These are phyloP conservation scores for Seira sanloemensis DNA, from an alignment of 2,888 invertebrate genomes.

Conservation along the genomic window DNA sequence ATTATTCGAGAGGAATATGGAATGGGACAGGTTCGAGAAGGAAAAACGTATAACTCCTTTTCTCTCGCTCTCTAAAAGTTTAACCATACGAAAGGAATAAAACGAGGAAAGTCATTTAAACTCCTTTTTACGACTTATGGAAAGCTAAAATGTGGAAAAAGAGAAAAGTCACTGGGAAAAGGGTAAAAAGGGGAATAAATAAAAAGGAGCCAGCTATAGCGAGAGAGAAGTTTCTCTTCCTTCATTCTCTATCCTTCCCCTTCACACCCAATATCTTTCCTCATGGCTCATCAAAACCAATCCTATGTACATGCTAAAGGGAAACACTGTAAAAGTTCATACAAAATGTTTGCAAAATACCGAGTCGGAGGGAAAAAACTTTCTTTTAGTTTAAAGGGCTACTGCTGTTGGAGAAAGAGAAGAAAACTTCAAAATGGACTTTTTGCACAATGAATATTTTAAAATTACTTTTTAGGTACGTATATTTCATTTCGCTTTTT, in stretches of 20 bases:
- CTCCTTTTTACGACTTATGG: neutral
- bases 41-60: too few species aligned
- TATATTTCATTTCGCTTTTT: neutral
- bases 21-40: neutral
- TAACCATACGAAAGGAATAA: neutral
- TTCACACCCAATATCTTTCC: conserved; percentile 8
- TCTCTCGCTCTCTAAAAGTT: neutral
- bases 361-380: neutral
- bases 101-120: conserved; percentile 38
- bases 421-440: neutral
- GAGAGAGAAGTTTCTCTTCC: neutral
- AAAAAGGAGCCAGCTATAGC: neutral
- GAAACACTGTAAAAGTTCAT: neutral
- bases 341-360: neutral
- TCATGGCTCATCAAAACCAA: conserved; percentile 34
- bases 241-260: neutral
- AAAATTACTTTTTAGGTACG: neutral
- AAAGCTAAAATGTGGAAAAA: neutral
- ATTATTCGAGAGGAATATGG: neutral
- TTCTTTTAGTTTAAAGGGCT: neutral
- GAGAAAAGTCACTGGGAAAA: neutral
- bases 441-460: neutral
- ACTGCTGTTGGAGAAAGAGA: neutral
- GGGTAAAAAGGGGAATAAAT: neutral
- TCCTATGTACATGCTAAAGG: neutral